Conservation (phyloP, 2,888 invertebrate genomes). For the Meghimatium bilineatum region DNA sequence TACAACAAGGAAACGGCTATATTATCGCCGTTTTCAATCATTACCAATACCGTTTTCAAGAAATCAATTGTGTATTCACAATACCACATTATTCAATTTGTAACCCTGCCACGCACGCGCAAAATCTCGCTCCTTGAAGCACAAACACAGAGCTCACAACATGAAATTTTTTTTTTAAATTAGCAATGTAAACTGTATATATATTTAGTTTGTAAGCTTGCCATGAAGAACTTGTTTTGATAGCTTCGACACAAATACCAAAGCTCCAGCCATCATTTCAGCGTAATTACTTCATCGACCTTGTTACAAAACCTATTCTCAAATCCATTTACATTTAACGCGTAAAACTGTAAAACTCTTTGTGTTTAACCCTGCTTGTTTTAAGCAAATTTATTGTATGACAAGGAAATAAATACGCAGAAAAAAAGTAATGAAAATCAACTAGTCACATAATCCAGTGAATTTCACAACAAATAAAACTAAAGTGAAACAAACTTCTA, state of each 20-base stretch:
- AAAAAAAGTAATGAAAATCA: no score
- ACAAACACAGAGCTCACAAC: not conserved
- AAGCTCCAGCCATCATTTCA: slow-evolving; percentile 3
- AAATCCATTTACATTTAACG: not conserved
- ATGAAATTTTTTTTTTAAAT: not conserved
- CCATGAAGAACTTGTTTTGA: not conserved
- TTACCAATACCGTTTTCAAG: not conserved
- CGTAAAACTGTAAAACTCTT: not conserved
- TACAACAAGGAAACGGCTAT: not conserved
- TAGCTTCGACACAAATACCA: slow-evolving; percentile 11
- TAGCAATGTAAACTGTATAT: not conserved
- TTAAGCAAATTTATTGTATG: no score
- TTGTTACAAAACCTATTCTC: not conserved
- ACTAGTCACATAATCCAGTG: no score
- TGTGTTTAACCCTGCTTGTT: not conserved
- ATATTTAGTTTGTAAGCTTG: not conserved
- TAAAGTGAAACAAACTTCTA: no score
- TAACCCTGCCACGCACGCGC: not conserved
- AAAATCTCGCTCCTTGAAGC: not conserved
- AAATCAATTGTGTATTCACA: no score
- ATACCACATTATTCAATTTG: not conserved
- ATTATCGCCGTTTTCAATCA: not conserved
- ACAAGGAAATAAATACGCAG: no score
- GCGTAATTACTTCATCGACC: slow-evolving; percentile 31
- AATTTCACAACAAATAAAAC: no score